phyloP scores from a whole-genome alignment of 2,888 invertebrate genomes.

The Anodontia alba region DNA sequence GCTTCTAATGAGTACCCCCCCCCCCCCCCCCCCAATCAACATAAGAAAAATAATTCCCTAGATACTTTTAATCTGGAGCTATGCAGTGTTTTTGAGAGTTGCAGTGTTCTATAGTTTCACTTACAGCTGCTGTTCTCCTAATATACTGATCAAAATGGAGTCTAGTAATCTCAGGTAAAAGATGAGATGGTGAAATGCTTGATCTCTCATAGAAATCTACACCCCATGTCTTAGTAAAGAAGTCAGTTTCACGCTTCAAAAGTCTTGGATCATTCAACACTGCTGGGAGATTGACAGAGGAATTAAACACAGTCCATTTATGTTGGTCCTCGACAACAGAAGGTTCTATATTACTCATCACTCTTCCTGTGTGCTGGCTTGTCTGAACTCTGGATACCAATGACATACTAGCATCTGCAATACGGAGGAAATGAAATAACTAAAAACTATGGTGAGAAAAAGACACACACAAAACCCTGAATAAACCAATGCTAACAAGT shows the following conservation, averaged over 20 bases:
- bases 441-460: too few species aligned
- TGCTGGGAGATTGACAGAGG: constrained; percentile 97
- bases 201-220: constrained; percentile 93
- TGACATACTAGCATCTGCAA: constrained; percentile 20
- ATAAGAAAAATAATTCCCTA: too few species aligned
- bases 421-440: neutral
- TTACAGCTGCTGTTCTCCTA: constrained; percentile 88
- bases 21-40: too few species aligned
- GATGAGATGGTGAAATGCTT: constrained; percentile 91
- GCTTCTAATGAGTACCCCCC: too few species aligned
- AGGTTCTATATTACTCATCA: constrained; percentile 68
- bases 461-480: too few species aligned
- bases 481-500: too few species aligned
- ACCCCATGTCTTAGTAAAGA: constrained; percentile 99
- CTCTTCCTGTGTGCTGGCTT: neutral
- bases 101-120: too few species aligned
- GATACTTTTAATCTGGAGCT: too few species aligned
- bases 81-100: too few species aligned
- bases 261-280: constrained; percentile 96
- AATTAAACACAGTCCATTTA: constrained; percentile 94
- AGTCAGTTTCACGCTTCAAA: constrained; percentile 90
- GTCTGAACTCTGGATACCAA: neutral
- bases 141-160: constrained; percentile 95
- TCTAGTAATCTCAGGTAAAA: constrained; percentile 92
- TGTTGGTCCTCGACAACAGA: constrained; percentile 83